phyloP scores from a whole-genome alignment of 2,797 vertebrate species.

The Notamacropus eugenii region DNA sequence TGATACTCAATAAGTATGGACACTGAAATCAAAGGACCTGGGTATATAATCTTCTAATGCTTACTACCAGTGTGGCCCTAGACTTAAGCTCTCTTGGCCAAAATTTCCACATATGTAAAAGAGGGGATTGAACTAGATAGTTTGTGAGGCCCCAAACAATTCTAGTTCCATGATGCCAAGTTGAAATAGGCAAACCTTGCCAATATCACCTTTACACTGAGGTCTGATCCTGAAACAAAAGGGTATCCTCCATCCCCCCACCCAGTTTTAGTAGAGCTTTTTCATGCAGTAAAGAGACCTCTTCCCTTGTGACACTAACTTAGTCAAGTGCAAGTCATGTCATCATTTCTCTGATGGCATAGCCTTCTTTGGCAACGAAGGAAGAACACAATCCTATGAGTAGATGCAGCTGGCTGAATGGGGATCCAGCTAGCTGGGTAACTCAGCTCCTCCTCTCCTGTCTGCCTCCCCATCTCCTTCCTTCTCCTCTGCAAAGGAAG shows the following conservation, averaged over 20 bases:
- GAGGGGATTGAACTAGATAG: background rate
- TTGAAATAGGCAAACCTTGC: background rate
- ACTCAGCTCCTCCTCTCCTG: too few species aligned
- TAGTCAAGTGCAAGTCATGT: too few species aligned
- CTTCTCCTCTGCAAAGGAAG: too few species aligned
- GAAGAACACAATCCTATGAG: too few species aligned
- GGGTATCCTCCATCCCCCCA: background rate
- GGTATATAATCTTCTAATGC: background rate
- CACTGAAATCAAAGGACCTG: background rate
- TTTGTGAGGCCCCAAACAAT: background rate
- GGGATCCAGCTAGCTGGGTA: too few species aligned
- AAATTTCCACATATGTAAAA: constrained; percentile 38
- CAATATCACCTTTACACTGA: background rate
- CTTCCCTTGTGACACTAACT: background rate
- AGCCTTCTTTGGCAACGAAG: too few species aligned
- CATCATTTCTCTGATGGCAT: too few species aligned
- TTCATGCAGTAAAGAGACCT: background rate
- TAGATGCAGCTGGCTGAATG: too few species aligned
- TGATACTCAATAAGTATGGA: background rate
- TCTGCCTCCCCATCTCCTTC: too few species aligned
- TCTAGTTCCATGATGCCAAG: background rate
- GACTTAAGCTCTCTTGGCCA: constrained; percentile 38
- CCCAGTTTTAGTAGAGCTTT: background rate
- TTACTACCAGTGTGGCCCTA: background rate
- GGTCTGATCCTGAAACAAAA: background rate